phyloP scores from a whole-genome alignment of 2,888 invertebrate genomes.

The Stegophylla sp. region DNA sequence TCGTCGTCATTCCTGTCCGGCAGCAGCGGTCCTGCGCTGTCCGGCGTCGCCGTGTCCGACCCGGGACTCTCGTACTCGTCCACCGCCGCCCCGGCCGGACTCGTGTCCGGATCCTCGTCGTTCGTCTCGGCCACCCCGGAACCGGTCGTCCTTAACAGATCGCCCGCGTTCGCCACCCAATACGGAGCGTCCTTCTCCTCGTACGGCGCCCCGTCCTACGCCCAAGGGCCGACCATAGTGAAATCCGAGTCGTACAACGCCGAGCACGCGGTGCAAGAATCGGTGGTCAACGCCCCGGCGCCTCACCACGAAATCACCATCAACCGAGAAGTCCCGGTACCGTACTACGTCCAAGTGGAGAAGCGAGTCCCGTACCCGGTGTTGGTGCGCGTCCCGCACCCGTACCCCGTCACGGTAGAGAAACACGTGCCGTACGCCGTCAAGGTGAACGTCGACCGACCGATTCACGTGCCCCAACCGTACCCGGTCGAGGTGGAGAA shows the following conservation, averaged over 20 bases:
- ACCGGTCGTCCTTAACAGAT: constrained; percentile 18
- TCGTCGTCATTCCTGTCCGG: neutral
- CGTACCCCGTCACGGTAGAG: constrained; percentile 69
- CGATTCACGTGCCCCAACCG: constrained; percentile 61
- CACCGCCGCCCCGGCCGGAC: neutral
- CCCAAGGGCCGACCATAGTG: constrained; percentile 61
- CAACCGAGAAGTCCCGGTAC: constrained; percentile 77
- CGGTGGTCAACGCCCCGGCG: neutral
- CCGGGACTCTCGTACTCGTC: neutral
- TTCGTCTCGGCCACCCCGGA: constrained; percentile 26
- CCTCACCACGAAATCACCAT: constrained; percentile 73
- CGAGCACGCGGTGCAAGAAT: constrained; percentile 66
- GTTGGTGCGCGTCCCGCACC: constrained; percentile 68
- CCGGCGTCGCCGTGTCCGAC: neutral
- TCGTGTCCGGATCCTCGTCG: neutral
- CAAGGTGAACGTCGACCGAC: constrained; percentile 71
- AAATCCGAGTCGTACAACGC: constrained; percentile 61
- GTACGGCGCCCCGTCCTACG: neutral
- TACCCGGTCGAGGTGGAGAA: constrained; percentile 63
- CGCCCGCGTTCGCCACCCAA: neutral
- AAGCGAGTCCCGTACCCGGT: constrained; percentile 76
- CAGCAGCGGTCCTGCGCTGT: too few relatives aligned
- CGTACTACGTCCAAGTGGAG: constrained; percentile 70
- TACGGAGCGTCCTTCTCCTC: constrained; percentile 14
- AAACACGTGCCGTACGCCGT: constrained; percentile 69